These are phyloP conservation scores for Myotis yumanensis DNA, from an alignment of 2,113 vertebrate species.

Conservation along the genomic window DNA sequence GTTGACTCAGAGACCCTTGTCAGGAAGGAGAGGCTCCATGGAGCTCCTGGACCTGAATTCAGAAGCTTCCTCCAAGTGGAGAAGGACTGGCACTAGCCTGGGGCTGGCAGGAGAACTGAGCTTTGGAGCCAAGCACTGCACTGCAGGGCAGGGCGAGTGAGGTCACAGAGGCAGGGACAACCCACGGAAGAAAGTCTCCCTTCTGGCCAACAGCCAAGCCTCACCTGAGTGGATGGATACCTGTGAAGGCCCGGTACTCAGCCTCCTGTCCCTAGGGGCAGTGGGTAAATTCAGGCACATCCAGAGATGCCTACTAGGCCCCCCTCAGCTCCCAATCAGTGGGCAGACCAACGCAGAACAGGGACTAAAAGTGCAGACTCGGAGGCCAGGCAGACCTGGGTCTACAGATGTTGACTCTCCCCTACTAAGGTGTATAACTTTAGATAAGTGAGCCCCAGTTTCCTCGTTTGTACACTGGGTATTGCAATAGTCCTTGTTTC, in stretches of 20 bases:
- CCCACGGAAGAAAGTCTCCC: neutral
- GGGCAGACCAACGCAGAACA: neutral
- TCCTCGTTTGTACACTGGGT: neutral
- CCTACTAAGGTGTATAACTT: neutral
- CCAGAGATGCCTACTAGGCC: neutral
- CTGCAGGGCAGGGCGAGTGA: conserved; percentile 41
- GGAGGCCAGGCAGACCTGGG: neutral
- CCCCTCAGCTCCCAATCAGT: neutral
- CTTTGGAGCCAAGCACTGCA: conserved; percentile 45
- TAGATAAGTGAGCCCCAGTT: neutral
- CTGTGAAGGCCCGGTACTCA: neutral
- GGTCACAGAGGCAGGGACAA: conserved; percentile 11
- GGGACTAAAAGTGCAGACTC: neutral
- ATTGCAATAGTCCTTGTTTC: neutral
- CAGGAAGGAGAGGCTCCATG: neutral
- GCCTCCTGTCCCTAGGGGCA: neutral
- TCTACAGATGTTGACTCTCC: neutral
- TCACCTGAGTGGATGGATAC: neutral
- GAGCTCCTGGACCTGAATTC: neutral
- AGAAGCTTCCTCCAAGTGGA: neutral
- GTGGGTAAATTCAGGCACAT: neutral
- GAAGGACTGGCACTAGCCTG: neutral
- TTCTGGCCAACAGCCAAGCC: neutral
- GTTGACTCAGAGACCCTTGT: neutral
- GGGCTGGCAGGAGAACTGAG: conserved; percentile 40